A percentile compares a stretch with the other conserved stretches of the same genome.
Conservation (phyloP, 2,113 vertebrate genomes). For the Xyliphius kryptos region DNA sequence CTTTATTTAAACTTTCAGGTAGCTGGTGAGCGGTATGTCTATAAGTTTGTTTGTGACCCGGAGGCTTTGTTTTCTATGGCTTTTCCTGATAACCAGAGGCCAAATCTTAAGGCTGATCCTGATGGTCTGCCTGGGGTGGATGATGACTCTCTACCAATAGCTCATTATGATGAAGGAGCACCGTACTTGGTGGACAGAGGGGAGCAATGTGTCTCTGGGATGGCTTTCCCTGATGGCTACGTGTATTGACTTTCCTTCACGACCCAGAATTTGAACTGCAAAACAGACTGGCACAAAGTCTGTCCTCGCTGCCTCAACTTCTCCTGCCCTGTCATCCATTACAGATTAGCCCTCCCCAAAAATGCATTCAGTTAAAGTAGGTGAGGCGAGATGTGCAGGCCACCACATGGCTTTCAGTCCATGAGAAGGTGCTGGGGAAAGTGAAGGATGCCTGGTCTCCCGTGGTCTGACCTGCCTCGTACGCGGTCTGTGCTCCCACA, state of each 20-base stretch:
- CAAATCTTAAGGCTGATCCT: conserved; percentile 82
- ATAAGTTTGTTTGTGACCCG: conserved; percentile 94
- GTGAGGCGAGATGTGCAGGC: conserved; percentile 42
- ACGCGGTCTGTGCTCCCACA: conserved; percentile 40
- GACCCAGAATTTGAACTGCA: conserved; percentile 45
- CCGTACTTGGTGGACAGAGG: conserved; percentile 78
- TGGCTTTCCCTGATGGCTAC: conserved; percentile 80
- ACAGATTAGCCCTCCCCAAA: conserved; percentile 44
- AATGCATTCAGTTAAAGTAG: conserved; percentile 30
- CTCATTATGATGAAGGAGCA: conserved; percentile 79
- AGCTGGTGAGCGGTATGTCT: conserved; percentile 89
- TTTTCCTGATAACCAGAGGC: conserved; percentile 92
- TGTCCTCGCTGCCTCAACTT: conserved; percentile 37
- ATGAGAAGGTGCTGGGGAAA: conserved; percentile 16
- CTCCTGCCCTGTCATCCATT: conserved; percentile 45
- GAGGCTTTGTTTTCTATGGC: conserved; percentile 97
- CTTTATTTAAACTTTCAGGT: conserved; percentile 61
- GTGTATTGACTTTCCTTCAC: conserved; percentile 67
- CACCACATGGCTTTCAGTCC: conserved; percentile 21
- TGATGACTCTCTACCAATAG: conserved; percentile 84
- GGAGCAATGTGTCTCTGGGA: conserved; percentile 73
- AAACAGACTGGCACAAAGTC: conserved; percentile 41
- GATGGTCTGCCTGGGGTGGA: conserved; percentile 68
- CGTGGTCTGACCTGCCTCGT: conserved; percentile 31
- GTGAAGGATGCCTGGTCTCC: conserved; percentile 41